phyloP scores from a whole-genome alignment of 2,888 invertebrate genomes.

The Meiosimyza platycephala region DNA sequence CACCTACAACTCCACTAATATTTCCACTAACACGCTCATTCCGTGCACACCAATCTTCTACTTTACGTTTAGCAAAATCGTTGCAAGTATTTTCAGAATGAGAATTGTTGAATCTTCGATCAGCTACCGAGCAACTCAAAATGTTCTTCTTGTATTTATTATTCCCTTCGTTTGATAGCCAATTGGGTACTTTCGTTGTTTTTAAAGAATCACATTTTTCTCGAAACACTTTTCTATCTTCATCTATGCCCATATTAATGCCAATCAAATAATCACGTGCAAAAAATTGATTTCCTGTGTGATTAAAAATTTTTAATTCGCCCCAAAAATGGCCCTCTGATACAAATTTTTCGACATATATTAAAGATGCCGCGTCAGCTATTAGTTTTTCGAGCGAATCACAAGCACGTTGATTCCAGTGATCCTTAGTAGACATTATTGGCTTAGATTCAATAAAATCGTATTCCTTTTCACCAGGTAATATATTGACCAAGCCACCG shows the following conservation, averaged over 20 bases:
- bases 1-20: conserved; percentile 17
- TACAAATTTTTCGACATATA: conserved; percentile 46
- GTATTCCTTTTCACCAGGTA: conserved; percentile 52
- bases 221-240: conserved; percentile 37
- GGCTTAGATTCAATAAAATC: conserved; percentile 48
- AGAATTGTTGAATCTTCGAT: conserved; percentile 16
- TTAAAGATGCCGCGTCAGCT: conserved; percentile 49
- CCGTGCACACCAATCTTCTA: conserved; percentile 52
- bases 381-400: conserved; percentile 50
- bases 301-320: conserved; percentile 49
- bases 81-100: conserved; percentile 39
- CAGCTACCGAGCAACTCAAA: conserved; percentile 27
- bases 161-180: conserved; percentile 49
- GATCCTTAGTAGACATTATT: conserved; percentile 41
- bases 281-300: conserved; percentile 46
- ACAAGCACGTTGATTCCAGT: conserved; percentile 49
- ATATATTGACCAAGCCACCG: conserved; percentile 46
- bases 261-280: conserved; percentile 47
- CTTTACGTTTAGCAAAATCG: conserved; percentile 50
- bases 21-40: conserved; percentile 44
- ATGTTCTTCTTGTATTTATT: conserved; percentile 46
- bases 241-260: conserved; percentile 33
- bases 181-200: conserved; percentile 44
- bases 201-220: conserved; percentile 38
- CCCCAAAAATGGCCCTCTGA: conserved; percentile 47